These are phyloP conservation scores for Orthonyx spaldingii DNA, from an alignment of 2,113 vertebrate genomes.

Conservation along the genomic window DNA sequence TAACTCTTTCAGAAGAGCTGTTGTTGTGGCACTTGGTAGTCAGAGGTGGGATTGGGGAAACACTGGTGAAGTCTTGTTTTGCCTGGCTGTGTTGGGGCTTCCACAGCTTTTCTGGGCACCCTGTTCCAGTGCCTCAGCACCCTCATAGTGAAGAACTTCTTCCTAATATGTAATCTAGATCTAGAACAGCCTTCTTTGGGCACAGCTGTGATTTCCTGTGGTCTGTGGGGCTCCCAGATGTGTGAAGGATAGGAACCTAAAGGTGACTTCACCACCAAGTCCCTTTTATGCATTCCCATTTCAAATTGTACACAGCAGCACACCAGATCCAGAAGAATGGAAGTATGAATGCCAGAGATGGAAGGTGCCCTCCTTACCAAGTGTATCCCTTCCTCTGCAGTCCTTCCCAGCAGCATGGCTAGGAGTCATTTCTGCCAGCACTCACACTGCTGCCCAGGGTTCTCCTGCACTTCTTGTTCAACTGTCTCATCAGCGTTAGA, in stretches of 20 bases:
- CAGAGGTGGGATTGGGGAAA: not conserved
- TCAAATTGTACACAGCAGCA: not conserved
- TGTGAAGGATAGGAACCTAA: not conserved
- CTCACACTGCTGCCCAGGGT: not conserved
- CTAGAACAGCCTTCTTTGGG: not conserved
- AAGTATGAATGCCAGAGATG: not conserved
- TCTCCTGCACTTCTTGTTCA: not conserved
- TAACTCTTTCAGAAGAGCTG: not conserved
- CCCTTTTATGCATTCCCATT: not conserved
- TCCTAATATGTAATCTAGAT: not conserved
- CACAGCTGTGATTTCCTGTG: not conserved
- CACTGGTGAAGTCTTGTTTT: not conserved
- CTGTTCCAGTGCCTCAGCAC: not conserved
- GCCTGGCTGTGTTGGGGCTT: not conserved
- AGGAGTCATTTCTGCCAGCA: not conserved
- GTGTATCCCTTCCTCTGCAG: not conserved
- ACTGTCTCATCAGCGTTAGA: fast-evolving
- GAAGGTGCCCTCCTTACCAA: not conserved
- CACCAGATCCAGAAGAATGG: not conserved
- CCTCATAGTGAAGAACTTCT: not conserved
- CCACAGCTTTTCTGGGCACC: not conserved
- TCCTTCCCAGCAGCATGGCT: not conserved
- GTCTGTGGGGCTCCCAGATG: not conserved
- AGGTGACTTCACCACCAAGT: not conserved
- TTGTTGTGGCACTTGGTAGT: not conserved